Evolutionary conservation across 2,888 invertebrate genomes (phyloP).

Genomic region (Cerastis rubricosa): DNA sequence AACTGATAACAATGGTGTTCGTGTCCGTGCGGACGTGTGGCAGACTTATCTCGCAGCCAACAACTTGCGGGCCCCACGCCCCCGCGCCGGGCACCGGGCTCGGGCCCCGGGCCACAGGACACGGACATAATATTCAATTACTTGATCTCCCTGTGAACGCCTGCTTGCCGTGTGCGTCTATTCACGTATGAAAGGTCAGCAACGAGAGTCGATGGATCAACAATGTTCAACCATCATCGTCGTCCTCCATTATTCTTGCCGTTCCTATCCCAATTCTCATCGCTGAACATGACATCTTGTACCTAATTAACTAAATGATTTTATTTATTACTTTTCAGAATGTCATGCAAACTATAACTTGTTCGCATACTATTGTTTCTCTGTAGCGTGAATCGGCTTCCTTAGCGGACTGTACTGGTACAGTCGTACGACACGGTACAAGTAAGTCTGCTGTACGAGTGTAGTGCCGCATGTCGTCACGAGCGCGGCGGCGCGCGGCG

Average conservation of each 20-base stretch:
- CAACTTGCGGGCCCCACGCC: not conserved
- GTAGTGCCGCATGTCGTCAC: too few species aligned
- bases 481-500: too few species aligned
- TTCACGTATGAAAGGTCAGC: not conserved
- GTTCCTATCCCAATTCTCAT: not conserved
- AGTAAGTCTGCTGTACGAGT: not conserved
- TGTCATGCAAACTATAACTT: not conserved
- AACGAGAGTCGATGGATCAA: not conserved
- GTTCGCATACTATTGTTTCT: too few species aligned
- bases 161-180: constrained; percentile 18
- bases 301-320: not conserved
- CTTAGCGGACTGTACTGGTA: not conserved
- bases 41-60: constrained; percentile 39
- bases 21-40: not conserved
- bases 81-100: not conserved
- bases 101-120: constrained; percentile 3
- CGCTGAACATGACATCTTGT: not conserved
- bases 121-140: constrained; percentile 38
- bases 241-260: not conserved
- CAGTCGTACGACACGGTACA: too few species aligned
- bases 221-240: not conserved
- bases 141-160: constrained; percentile 55
- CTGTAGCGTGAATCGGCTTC: not conserved
- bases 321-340: not conserved
- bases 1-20: constrained; percentile 11